phyloP scores from a whole-genome alignment of 92 coral and sea anemone species.

The Paramuricea clavata region DNA sequence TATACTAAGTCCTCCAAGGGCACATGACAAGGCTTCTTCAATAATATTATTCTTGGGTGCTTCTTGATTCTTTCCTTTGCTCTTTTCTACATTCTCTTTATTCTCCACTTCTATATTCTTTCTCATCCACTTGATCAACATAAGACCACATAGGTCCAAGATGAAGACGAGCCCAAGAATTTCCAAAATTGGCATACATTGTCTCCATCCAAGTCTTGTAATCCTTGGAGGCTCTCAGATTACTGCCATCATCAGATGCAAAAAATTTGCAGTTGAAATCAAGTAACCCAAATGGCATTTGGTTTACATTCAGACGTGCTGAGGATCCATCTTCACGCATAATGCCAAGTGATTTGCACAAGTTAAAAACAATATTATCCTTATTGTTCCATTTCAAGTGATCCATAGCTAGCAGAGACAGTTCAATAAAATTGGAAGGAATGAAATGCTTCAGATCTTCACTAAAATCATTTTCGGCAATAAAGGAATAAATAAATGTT shows the following conservation, averaged over 20 bases:
- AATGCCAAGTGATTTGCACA: constrained; percentile 48
- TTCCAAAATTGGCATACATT: constrained; percentile 61
- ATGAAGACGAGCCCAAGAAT: constrained; percentile 68
- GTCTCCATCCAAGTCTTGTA: constrained; percentile 66
- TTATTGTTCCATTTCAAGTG: constrained; percentile 31
- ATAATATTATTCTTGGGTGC: constrained; percentile 24
- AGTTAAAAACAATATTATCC: constrained; percentile 45
- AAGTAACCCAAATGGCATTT: constrained; percentile 67
- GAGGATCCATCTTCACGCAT: constrained; percentile 39
- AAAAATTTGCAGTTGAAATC: constrained; percentile 62
- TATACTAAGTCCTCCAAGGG: constrained; percentile 7
- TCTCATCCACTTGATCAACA: constrained; percentile 10
- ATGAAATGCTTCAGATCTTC: constrained; percentile 33
- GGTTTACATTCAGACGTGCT: constrained; percentile 43
- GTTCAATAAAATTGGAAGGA: constrained; percentile 24
- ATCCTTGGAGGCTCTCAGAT: constrained; percentile 42
- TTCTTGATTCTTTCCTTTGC: no score
- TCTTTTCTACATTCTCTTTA: no score
- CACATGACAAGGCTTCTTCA: constrained; percentile 28
- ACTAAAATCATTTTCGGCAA: constrained; percentile 42
- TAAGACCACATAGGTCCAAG: constrained; percentile 72
- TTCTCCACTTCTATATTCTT: neutral
- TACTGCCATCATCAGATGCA: constrained; percentile 59
- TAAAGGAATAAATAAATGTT: constrained; percentile 12
- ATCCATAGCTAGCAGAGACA: constrained; percentile 34